Percentiles rank a stretch among this genome's conserved stretches.
Conservation (phyloP, 2,797 vertebrate species). For the Liparis tanakae region DNA sequence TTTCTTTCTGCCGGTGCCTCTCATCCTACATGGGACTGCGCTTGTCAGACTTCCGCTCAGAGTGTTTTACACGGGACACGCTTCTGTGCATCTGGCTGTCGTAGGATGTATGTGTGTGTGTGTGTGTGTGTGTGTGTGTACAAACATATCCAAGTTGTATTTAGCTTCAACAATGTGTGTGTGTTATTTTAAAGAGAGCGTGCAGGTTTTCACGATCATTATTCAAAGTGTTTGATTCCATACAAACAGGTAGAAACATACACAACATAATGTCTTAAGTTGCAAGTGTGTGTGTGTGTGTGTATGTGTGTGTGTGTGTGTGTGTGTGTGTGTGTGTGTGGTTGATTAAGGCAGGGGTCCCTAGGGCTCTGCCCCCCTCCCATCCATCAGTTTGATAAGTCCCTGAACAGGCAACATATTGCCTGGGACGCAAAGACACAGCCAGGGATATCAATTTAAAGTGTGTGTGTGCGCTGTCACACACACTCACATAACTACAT, state of each 20-base stretch:
- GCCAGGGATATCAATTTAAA: conserved; percentile 90
- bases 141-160: neutral
- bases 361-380: conserved; percentile 85
- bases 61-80: neutral
- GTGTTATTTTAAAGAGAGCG: neutral
- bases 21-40: neutral
- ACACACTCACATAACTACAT: conserved; percentile 34
- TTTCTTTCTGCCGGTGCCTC: conserved; percentile 45
- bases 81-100: neutral
- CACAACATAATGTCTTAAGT: conserved; percentile 62
- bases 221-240: conserved; percentile 1
- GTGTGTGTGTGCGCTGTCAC: conserved; percentile 72
- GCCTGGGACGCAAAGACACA: conserved; percentile 87
- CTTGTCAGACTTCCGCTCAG: conserved; percentile 7
- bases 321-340: conserved; percentile 37
- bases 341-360: conserved; percentile 90
- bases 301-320: no score
- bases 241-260: neutral
- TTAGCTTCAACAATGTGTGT: neutral
- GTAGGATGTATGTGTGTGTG: neutral
- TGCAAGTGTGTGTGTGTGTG: conserved; percentile 70
- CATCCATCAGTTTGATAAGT: conserved; percentile 96
- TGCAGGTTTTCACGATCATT: neutral
- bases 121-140: neutral
- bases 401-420: conserved; percentile 93